Evolutionary conservation across 2,888 invertebrate genomes (phyloP), one percentile per base, ranked within the genome.

Genomic region (Neoascia interrupta): DNA sequence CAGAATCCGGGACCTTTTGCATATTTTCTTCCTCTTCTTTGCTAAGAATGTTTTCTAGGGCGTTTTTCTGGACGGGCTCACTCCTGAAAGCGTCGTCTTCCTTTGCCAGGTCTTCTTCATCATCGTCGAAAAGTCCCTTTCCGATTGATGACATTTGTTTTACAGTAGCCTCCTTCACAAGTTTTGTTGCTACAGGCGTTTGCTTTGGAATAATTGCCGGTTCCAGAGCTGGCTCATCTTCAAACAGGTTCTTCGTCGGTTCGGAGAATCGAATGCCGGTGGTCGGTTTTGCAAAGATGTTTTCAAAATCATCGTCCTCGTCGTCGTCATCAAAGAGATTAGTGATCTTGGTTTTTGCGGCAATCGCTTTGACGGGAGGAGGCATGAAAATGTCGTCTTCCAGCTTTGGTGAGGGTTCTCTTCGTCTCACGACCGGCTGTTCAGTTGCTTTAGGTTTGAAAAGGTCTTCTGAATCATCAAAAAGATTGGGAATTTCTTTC

Each of bases 261-360:
- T 58, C n/a, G 2, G 16, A 26, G 10, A 75, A 69, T 34, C 26
- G 10, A 6, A n/a, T 39, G 23, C n/a, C 26, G 11, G n/a, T 15
- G 21, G 13, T 73, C 2, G 58, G 34, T 37, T 66, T 79, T 4
- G 72, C 66, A n/a, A 79, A 79, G 2, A 79, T 73, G 3, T 31
- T 73, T 18, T 79, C 79, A 43, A 79, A 79, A 37, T 79, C 76
- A 43, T 76, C 79, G 5, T 79, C 79, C 0, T 79, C 79, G 3
- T 68, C 75, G 6, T 79, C 79, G 18, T 79, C 79, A 23, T 79
- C 79, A 26, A 79, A 79, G 0, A 79, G 49, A 43, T 79, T 73
- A 31, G 31, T 31, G 3, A n/a, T 8, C 3, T n/a, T 64, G 1
- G 51, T 58, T 58, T 26, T 58, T 0, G 53, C 58, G 1, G 31